These are phyloP conservation scores for Mycetomoellerius zeteki DNA, from an alignment of 1,140 invertebrate genomes.

Conservation along the genomic window DNA sequence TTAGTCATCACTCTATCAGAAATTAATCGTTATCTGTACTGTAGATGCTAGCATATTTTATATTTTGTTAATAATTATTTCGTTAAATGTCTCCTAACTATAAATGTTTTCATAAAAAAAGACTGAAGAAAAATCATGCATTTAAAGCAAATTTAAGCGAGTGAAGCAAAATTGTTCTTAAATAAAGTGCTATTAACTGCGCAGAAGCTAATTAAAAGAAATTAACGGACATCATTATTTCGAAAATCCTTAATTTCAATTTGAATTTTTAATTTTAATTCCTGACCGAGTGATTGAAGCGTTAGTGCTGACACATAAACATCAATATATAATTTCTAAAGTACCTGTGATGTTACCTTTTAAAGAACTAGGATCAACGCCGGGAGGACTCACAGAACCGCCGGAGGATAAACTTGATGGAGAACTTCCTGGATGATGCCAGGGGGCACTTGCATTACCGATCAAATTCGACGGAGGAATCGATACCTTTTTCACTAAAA, in stretches of 20 bases:
- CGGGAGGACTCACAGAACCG: conserved; percentile 86
- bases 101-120: neutral
- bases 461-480: conserved; percentile 87
- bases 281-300: conserved; percentile 25
- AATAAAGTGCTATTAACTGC: conserved; percentile 25
- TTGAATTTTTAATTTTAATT: conserved; percentile 15
- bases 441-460: conserved; percentile 78
- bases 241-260: neutral
- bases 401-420: conserved; percentile 90
- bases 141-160: conserved; percentile 22
- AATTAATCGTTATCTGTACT: conserved; percentile 14
- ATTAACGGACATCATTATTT: neutral
- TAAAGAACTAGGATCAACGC: conserved; percentile 85
- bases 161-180: neutral
- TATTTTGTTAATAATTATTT: conserved; percentile 23
- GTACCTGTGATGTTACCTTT: conserved; percentile 82
- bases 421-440: conserved; percentile 87
- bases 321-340: conserved; percentile 6
- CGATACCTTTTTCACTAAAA: conserved; percentile 89
- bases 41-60: conserved; percentile 3
- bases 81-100: neutral
- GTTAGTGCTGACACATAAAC: conserved; percentile 32
- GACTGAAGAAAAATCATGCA: neutral
- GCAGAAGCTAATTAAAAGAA: neutral
- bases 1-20: conserved; percentile 42